Conservation (phyloP, 2,113 vertebrate species). For the Anguilla japonica region DNA sequence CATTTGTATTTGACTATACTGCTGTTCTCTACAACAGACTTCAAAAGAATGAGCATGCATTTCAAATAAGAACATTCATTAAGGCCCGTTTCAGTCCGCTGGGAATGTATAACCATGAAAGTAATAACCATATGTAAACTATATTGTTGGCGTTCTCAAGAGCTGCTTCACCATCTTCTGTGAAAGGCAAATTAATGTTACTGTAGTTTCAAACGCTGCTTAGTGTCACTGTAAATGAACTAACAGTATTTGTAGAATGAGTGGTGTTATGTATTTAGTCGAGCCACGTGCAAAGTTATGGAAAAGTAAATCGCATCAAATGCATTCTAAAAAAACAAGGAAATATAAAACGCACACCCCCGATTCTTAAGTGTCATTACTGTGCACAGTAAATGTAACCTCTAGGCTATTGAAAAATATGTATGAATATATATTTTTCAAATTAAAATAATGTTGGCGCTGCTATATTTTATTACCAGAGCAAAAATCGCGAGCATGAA, state of each 20-base stretch:
- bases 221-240: conserved; percentile 42
- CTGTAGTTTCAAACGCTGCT: neutral
- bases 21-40: neutral
- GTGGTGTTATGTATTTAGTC: neutral
- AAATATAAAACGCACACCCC: neutral
- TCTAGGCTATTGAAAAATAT: neutral
- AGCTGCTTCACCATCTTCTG: neutral
- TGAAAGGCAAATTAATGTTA: neutral
- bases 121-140: neutral
- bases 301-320: neutral
- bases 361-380: neutral
- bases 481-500: neutral
- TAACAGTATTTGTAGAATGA: neutral
- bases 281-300: neutral
- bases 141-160: neutral
- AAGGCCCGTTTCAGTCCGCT: neutral
- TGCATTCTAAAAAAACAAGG: neutral
- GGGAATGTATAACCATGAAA: neutral
- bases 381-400: neutral
- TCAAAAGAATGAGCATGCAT: neutral
- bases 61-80: neutral
- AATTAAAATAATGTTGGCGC: neutral
- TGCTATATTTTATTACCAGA: neutral
- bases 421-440: neutral
- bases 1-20: conserved; percentile 6